Conservation (phyloP, 2,113 vertebrate species). For the Melanostigma gelatinosum region DNA sequence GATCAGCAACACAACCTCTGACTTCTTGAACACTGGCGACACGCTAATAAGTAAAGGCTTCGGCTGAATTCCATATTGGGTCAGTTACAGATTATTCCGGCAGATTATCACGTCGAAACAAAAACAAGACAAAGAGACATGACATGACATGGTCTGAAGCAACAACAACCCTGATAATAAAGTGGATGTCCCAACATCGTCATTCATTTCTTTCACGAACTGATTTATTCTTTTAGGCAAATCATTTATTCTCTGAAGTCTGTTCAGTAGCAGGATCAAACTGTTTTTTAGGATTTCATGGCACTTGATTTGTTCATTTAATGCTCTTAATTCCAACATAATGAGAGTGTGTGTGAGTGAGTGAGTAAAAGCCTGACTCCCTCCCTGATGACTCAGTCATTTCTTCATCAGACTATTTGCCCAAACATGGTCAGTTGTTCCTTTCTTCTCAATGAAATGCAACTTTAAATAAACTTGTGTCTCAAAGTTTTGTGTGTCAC, state of each 20-base stretch:
- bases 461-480: background rate
- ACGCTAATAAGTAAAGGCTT: slow-evolving; percentile 22
- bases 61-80: slow-evolving; percentile 24
- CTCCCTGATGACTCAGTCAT: slow-evolving; percentile 44
- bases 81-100: background rate
- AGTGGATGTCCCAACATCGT: background rate
- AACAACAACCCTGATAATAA: background rate
- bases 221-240: background rate
- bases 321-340: background rate
- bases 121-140: slow-evolving; percentile 9
- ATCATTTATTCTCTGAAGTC: background rate
- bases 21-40: slow-evolving; percentile 4
- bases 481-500: background rate
- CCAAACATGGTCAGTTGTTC: slow-evolving; percentile 48
- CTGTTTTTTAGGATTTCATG: background rate
- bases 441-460: slow-evolving; percentile 31
- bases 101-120: slow-evolving; percentile 8
- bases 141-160: background rate
- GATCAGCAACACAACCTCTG: slow-evolving; percentile 20
- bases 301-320: background rate
- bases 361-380: background rate
- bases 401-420: background rate
- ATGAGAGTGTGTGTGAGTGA: background rate
- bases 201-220: background rate
- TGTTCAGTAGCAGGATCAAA: slow-evolving; percentile 4